Evolutionary conservation across 2,113 vertebrate genomes (phyloP).

Genomic region (Sitta europaea): DNA sequence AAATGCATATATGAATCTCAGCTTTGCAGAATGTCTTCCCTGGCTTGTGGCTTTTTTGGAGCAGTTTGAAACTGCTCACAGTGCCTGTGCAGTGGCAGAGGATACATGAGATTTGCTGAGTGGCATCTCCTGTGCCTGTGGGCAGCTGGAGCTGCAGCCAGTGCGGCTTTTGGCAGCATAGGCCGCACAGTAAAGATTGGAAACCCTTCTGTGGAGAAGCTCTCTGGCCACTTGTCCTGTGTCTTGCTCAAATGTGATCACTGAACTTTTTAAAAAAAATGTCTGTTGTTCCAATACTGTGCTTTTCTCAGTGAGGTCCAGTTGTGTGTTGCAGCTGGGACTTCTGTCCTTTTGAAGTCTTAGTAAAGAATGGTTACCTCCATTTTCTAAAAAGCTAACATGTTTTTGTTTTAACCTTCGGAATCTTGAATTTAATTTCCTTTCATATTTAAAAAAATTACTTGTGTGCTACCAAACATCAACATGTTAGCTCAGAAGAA

Average conservation of each 20-base stretch:
- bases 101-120: rapidly evolving
- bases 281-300: not conserved
- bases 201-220: not conserved
- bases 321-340: not conserved
- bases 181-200: not conserved
- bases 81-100: not conserved
- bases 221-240: not conserved
- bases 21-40: not conserved
- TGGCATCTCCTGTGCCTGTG: rapidly evolving
- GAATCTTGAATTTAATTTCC: not conserved
- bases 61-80: not conserved
- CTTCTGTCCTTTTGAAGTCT: not conserved
- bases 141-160: not conserved
- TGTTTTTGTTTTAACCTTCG: not conserved
- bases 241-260: not conserved
- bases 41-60: not conserved
- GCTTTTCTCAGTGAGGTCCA: not conserved
- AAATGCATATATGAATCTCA: not conserved
- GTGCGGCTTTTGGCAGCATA: not conserved
- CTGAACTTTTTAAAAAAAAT: not conserved
- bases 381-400: not conserved
- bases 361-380: not conserved
- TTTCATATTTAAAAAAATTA: not conserved
- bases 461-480: not conserved
- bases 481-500: not conserved